Conservation (phyloP, 2,113 vertebrate genomes). For the Leptobrachium ailaonicum region DNA sequence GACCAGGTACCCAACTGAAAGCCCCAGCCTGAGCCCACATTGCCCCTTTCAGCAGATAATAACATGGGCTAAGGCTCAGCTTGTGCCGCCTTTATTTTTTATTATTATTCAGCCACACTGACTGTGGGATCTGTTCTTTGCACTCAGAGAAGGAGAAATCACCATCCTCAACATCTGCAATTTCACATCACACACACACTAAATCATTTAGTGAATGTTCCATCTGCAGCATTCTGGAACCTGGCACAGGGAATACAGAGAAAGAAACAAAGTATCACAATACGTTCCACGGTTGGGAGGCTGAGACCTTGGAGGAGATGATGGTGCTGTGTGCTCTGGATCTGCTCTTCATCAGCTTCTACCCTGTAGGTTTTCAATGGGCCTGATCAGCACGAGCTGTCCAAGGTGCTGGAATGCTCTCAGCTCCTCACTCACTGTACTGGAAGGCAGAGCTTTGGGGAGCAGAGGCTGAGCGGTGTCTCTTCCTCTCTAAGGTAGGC, state of each 20-base stretch:
- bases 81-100: slow-evolving; percentile 50
- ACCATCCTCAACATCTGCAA: not conserved
- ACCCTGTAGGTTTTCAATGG: slow-evolving; percentile 55
- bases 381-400: slow-evolving; percentile 67
- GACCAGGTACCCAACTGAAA: slow-evolving; percentile 62
- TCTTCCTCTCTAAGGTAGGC: slow-evolving; percentile 75
- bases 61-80: slow-evolving; percentile 60
- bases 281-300: slow-evolving; percentile 57
- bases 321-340: slow-evolving; percentile 56
- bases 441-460: slow-evolving; percentile 63
- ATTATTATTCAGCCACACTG: not conserved
- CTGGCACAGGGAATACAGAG: slow-evolving; percentile 55
- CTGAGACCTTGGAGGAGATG: slow-evolving; percentile 57
- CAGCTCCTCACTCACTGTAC: slow-evolving; percentile 54
- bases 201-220: too few relatives aligned
- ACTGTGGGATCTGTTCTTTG: not conserved
- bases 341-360: slow-evolving; percentile 54
- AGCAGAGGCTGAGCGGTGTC: slow-evolving; percentile 59
- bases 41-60: slow-evolving; percentile 62
- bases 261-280: slow-evolving; percentile 46
- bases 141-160: not conserved
- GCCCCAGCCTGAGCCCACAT: slow-evolving; percentile 54
- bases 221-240: slow-evolving; percentile 51
- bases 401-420: slow-evolving; percentile 76
- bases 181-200: too few relatives aligned